A percentile compares a stretch with the other conserved stretches of the same genome.
Conservation (phyloP, 1,140 invertebrate genomes). For the Metaphire vulgaris region DNA sequence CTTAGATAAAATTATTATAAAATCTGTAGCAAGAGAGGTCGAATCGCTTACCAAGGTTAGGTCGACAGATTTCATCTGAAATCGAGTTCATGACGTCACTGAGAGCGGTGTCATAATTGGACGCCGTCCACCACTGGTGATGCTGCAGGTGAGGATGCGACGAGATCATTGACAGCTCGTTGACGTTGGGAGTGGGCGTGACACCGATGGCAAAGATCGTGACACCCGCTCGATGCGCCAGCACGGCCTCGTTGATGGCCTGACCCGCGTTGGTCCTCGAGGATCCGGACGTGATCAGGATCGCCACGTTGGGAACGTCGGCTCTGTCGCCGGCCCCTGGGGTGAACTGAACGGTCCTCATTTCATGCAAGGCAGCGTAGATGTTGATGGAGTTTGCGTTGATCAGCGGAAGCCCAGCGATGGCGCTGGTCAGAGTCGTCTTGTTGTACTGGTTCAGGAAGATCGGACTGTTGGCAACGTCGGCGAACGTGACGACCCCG, state of each 20-base stretch:
- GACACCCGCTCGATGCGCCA: constrained; percentile 24
- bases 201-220: not conserved
- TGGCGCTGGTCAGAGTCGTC: not conserved
- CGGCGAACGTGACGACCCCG: constrained; percentile 12
- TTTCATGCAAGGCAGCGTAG: constrained; percentile 1
- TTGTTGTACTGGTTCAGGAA: constrained; percentile 17
- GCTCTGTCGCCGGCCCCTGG: constrained; percentile 11
- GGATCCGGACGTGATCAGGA: constrained; percentile 42
- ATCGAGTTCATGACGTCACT: not conserved
- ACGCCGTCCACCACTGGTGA: constrained; percentile 3
- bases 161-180: not conserved
- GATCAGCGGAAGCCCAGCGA: too few relatives aligned
- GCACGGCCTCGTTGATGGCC: not conserved
- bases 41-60: not conserved
- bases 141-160: constrained; percentile 18
- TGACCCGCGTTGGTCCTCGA: not conserved
- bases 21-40: too few relatives aligned
- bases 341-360: constrained; percentile 21
- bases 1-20: too few relatives aligned
- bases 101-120: not conserved
- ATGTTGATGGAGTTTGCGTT: not conserved
- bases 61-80: not conserved
- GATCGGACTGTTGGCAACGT: not conserved
- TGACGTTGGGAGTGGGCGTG: not conserved
- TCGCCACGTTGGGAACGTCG: constrained; percentile 27